phyloP scores from a whole-genome alignment of 2,888 invertebrate species.

The Neoaliturus tenellus region DNA sequence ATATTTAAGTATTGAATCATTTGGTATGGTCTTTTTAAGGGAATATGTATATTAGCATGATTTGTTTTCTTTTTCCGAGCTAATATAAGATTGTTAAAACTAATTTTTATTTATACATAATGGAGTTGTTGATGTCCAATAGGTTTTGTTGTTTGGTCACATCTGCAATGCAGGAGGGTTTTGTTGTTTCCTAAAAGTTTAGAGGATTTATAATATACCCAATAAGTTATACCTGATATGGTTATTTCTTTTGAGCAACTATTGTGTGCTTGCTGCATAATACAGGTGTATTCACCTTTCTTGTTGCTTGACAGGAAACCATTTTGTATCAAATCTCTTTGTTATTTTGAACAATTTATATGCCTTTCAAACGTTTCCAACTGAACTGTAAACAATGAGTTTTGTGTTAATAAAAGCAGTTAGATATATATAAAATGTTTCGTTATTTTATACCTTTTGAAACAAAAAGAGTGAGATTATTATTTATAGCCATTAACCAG shows the following conservation, averaged over 20 bases:
- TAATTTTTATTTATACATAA: not conserved
- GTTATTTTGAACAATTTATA: not conserved
- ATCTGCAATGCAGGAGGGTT: not conserved
- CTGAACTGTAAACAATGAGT: slow-evolving; percentile 13
- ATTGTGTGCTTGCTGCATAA: not conserved
- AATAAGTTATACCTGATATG: not conserved
- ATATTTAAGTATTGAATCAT: not conserved
- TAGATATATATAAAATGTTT: not conserved
- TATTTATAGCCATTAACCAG: too few species aligned
- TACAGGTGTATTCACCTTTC: not conserved
- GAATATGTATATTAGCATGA: not conserved
- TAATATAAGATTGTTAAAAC: not conserved
- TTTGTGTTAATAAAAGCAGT: slow-evolving; percentile 30
- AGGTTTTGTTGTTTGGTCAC: not conserved
- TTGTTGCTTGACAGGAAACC: not conserved
- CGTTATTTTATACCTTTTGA: too few species aligned
- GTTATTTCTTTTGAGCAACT: not conserved
- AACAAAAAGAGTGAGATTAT: too few species aligned
- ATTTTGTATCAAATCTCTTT: not conserved
- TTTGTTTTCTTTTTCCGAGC: not conserved
- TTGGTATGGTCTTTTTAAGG: not conserved
- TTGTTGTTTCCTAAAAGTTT: not conserved
- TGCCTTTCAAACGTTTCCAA: not conserved
- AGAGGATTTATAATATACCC: not conserved
- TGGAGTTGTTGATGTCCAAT: not conserved